These are phyloP conservation scores for Aricia artaxerxes DNA, from an alignment of 2,888 invertebrate species.

Conservation along the genomic window DNA sequence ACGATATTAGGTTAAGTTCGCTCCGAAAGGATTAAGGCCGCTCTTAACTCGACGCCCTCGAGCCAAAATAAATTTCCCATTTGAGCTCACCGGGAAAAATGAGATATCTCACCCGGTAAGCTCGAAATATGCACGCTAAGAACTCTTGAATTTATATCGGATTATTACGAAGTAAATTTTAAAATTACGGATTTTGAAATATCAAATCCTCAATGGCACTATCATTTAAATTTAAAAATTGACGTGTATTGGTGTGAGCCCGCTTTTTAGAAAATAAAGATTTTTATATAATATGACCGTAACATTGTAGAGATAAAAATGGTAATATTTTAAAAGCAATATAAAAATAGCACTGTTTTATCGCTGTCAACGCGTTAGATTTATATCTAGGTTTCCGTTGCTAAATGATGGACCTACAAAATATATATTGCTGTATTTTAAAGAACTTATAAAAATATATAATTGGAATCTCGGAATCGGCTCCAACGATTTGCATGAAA, in stretches of 20 bases:
- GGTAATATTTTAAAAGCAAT: background rate
- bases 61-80: slow-evolving; percentile 77
- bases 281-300: too few species aligned
- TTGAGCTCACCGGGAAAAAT: slow-evolving; percentile 78
- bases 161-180: background rate
- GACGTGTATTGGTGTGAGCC: background rate
- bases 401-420: background rate
- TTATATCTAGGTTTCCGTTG: background rate
- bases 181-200: background rate
- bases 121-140: slow-evolving; percentile 55
- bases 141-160: slow-evolving; percentile 7
- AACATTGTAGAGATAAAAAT: background rate
- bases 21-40: slow-evolving; percentile 76
- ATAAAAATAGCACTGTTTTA: background rate
- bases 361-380: background rate
- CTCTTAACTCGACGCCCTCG: slow-evolving; percentile 75
- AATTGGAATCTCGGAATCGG: too few species aligned
- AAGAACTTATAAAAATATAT: too few species aligned
- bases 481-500: too few species aligned
- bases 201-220: too few species aligned
- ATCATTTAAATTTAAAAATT: background rate
- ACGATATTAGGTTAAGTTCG: slow-evolving; percentile 78
- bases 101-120: slow-evolving; percentile 38
- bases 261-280: background rate
- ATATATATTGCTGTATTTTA: too few species aligned